Evolutionary conservation across 2,797 vertebrate species (phyloP).

Genomic region (Eidolon dupreanum): DNA sequence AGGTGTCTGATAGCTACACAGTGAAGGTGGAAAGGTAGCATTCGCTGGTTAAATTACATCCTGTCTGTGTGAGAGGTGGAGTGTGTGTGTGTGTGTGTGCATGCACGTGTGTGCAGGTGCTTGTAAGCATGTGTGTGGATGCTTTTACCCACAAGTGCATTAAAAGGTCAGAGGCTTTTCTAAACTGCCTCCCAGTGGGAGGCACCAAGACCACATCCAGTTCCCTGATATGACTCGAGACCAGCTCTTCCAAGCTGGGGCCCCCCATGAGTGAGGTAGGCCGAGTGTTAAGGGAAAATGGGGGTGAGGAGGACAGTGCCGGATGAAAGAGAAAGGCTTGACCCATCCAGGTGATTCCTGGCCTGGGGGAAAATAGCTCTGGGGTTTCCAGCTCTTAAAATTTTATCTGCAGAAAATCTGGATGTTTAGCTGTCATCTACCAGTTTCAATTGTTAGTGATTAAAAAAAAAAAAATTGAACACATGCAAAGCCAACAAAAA

Average conservation of each 20-base stretch:
- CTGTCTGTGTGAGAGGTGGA: neutral
- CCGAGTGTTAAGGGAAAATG: neutral
- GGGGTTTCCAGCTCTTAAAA: neutral
- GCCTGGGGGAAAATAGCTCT: neutral
- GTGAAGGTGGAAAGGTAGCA: neutral
- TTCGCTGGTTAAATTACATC: neutral
- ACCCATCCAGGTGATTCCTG: neutral
- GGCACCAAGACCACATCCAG: neutral
- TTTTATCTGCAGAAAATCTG: neutral
- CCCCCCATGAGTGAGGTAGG: neutral
- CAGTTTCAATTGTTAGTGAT: neutral
- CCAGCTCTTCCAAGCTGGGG: no score
- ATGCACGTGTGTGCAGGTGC: fast-evolving
- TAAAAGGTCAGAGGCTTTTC: neutral
- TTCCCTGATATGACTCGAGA: neutral
- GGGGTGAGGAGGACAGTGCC: neutral
- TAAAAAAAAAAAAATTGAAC: neutral
- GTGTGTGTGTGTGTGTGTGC: no score
- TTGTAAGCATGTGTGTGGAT: no score
- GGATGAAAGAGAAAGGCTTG: neutral
- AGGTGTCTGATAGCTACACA: neutral
- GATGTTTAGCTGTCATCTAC: neutral
- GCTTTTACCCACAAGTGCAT: neutral
- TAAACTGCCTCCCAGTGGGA: neutral
- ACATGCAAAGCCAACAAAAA: neutral